Evolutionary conservation across 2,888 invertebrate species (phyloP).

Genomic region (Andrena camellia): DNA sequence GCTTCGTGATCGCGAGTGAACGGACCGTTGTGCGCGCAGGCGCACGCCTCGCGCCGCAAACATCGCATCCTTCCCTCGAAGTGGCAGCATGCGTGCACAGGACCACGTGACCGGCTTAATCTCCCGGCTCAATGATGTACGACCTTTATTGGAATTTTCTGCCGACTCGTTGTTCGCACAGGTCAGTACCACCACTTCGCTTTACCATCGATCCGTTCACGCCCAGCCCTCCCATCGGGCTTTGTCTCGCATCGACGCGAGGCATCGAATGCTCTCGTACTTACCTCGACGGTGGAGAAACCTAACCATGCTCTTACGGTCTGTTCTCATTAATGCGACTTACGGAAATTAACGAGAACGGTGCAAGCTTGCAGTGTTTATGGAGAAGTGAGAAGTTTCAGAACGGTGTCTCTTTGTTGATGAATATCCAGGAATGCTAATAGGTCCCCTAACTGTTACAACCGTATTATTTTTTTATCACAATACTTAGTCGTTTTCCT

Average conservation of each 20-base stretch:
- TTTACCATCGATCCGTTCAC: constrained; percentile 32
- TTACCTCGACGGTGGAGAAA: background rate
- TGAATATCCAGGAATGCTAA: no score
- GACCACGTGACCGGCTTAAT: constrained; percentile 58
- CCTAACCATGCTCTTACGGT: background rate
- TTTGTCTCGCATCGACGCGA: background rate
- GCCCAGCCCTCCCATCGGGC: background rate
- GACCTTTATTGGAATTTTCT: constrained; percentile 38
- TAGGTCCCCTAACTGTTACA: no score
- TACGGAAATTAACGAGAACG: background rate
- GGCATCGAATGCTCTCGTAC: background rate
- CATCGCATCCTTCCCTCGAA: constrained; percentile 20
- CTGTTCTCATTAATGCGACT: background rate
- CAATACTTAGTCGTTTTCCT: no score
- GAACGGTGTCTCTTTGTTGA: no score
- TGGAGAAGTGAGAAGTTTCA: no score
- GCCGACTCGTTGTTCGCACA: constrained; percentile 30
- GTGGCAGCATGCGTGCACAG: constrained; percentile 49
- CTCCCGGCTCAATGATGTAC: constrained; percentile 30
- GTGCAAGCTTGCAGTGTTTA: no score
- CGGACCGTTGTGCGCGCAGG: constrained; percentile 48
- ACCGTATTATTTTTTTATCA: no score
- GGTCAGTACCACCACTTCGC: constrained; percentile 54
- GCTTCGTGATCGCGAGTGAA: constrained; percentile 38
- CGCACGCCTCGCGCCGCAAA: constrained; percentile 25